These are phyloP conservation scores for Gulo gulo DNA, from an alignment of 2,113 vertebrate genomes.

Conservation along the genomic window DNA sequence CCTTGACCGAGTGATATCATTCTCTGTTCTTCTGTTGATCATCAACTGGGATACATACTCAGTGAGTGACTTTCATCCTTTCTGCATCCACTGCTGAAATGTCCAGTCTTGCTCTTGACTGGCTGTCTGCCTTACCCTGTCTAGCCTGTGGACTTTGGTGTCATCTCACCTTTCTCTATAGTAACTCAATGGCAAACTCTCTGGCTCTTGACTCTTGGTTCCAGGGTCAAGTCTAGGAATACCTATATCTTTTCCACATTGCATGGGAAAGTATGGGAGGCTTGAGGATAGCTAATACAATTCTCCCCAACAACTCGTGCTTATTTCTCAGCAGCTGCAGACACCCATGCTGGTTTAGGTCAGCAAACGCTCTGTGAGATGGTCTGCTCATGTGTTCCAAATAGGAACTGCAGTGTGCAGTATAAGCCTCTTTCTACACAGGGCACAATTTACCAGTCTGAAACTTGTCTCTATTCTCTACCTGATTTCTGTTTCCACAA, in stretches of 20 bases:
- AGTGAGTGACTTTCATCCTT: background rate
- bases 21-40: background rate
- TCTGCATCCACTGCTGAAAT: background rate
- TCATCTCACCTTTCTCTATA: background rate
- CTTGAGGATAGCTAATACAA: background rate
- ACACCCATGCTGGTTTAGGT: background rate
- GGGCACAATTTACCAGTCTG: background rate
- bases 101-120: background rate
- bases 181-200: background rate
- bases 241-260: background rate
- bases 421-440: background rate
- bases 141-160: background rate
- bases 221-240: background rate
- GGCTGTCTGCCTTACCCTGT: background rate
- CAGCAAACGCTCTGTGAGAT: background rate
- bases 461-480: background rate
- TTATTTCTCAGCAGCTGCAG: background rate
- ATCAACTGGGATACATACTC: background rate
- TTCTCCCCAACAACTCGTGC: background rate
- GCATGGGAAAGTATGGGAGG: background rate
- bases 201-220: background rate
- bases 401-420: background rate
- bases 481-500: background rate
- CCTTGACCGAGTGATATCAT: background rate
- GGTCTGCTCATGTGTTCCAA: background rate